phyloP scores from a whole-genome alignment of 2,113 vertebrate species.

The Lasiurus borealis region DNA sequence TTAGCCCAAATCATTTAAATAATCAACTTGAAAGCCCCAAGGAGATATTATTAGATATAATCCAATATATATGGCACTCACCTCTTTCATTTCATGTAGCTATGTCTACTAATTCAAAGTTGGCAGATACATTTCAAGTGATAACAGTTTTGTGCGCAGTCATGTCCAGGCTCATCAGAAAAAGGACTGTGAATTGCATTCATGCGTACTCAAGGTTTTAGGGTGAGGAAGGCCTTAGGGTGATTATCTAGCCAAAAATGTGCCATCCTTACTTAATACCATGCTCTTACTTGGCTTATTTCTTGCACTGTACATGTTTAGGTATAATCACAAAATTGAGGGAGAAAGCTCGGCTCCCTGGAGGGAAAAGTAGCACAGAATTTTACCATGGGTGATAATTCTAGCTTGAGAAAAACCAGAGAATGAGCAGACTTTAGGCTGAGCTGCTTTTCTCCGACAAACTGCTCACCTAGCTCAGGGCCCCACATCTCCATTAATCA shows the following conservation, averaged over 20 bases:
- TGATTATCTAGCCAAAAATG: not conserved
- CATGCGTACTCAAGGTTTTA: not conserved
- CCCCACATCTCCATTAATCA: not conserved
- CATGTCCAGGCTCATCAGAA: not conserved
- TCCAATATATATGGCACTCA: not conserved
- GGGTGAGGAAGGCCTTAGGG: not conserved
- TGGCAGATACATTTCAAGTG: not conserved
- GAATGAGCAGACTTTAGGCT: not conserved
- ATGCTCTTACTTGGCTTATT: not conserved
- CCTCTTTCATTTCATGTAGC: not conserved
- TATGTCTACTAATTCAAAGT: not conserved
- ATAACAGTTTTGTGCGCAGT: not conserved
- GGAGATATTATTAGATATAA: not conserved
- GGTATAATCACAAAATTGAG: not conserved
- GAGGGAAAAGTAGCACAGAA: conserved; percentile 7
- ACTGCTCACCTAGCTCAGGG: not conserved
- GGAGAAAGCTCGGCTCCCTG: not conserved
- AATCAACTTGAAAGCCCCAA: not conserved
- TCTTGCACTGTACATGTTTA: not conserved
- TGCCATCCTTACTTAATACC: not conserved
- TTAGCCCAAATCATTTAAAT: conserved; percentile 7
- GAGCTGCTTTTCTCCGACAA: not conserved
- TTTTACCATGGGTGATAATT: not conserved
- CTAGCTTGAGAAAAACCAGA: not conserved
- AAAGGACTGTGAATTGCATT: not conserved